Base-by-base conservation (phyloP, 2,888 invertebrate species). In the Oligia latruncula region DNA sequence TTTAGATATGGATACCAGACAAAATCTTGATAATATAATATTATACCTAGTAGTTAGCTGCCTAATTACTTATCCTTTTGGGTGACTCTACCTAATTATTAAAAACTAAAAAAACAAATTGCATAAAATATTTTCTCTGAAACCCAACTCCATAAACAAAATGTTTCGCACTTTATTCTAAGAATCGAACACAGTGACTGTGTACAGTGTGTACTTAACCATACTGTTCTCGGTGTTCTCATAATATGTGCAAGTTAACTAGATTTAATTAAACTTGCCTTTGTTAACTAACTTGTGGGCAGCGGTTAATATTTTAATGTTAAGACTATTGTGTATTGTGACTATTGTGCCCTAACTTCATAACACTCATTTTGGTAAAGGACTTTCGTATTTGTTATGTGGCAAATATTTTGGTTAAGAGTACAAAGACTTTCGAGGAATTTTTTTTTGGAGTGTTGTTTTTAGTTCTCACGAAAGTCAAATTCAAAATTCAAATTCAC, bases 201-300 rank as follows among this genome's bases (percentile, higher is more conserved):
- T 78, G 35, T 66, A 52, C 74, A 66, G 67, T 71, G 64, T 78
- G 35, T 66, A 52, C 74, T 70, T 60, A 65, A 43, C 55, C 40
- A 60, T 52, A 78, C 78, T 74, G 84, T 84, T 74, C 20, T 40
- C 60, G 40, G 6, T 40, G 40, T 62, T 40, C 71, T 71, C 78
- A 74, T 71, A n/a, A n/a, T 74, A 83, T 72, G 73, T 74, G 58
- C 60, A 67, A 83, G 72, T 83, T 76, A 80, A 87, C 80, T 77
- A 73, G 75, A 84, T 85, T 89, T 88, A 89, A 90, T 90, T 89
- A 88, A 90, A 87, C 74, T 84, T 68, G 77, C 85, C 81, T 84
- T 87, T 87, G 90, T 90, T 81, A 78, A 79, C 67, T 74, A 84
- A 80, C 71, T 77, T 77, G 73, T 66, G 80, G 81, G 55, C 58